Evolutionary conservation across 2,888 invertebrate species (phyloP), one percentile per base, ranked within the genome.

Genomic region (Lepidochitona cinerea): DNA sequence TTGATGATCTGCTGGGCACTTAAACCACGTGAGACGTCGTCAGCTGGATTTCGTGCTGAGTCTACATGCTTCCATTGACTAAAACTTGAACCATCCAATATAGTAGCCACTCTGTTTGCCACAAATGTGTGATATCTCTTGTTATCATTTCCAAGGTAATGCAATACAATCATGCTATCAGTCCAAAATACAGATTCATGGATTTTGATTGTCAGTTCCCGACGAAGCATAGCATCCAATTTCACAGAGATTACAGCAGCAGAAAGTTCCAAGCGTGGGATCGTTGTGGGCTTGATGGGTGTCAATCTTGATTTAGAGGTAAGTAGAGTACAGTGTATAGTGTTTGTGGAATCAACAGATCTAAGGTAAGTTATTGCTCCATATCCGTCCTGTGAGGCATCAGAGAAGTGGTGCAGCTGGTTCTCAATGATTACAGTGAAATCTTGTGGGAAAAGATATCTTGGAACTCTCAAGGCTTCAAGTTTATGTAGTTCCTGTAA

Each of bases 91-190:
- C 33, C 33, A 18, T 26, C 26, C 26, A 26, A 32, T 23, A 64
- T 1, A 26, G 29, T 1, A 26, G 64, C 3, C 14, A 64, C 12
- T 41, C 75, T 32, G 68, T 77, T 79, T 12, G 72, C 74, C 29
- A 77, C 77, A 68, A 65, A 76, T 1, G 66, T 69, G n/a, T 74
- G 74, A 35, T 74, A 78, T 23, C 76, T 66, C 26, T 67, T 54
- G 18, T 18, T 37, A 2, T 70, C 73, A 64, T 75, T 78, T 7
- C 23, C 9, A 26, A 75, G 77, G 68, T 77, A 77, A n/a, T 68
- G 53, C 6, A 75, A 67, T 3, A 77, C 77, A 9, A 72, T 72
- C 18, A 18, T 70, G n/a, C 68, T 70, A 49, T 78, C 78, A 14
- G 76, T 76, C 69, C 67, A 76, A 37, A 73, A 77, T 14, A 35